Evolutionary conservation across 2,888 invertebrate species (phyloP).

Genomic region (Tuberolachnus salignus): DNA sequence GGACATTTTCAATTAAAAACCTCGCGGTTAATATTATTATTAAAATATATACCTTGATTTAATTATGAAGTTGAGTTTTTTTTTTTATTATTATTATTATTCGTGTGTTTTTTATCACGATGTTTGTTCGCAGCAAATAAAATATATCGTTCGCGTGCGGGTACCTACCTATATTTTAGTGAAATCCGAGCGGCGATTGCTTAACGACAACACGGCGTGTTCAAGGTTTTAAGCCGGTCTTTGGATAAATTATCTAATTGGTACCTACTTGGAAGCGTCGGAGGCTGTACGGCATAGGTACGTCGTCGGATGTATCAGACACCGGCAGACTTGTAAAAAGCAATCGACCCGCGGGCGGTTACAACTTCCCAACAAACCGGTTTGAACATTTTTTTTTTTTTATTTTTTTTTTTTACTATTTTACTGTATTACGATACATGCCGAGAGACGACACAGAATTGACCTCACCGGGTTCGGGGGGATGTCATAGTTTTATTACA

Average conservation of each 20-base stretch:
- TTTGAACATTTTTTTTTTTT: slow-evolving; percentile 26
- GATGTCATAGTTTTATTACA: slow-evolving; percentile 36
- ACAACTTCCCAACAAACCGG: slow-evolving; percentile 38
- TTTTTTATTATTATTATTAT: too few relatives aligned
- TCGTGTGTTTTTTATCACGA: background rate
- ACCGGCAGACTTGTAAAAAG: slow-evolving; percentile 43
- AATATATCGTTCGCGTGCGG: background rate
- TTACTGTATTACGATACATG: background rate
- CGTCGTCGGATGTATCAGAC: slow-evolving; percentile 30
- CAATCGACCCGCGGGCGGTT: slow-evolving; percentile 39
- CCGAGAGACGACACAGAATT: slow-evolving; percentile 31
- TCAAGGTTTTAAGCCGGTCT: slow-evolving; percentile 20
- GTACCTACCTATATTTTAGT: background rate
- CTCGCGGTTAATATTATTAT: too few relatives aligned
- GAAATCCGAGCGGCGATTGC: slow-evolving; percentile 18
- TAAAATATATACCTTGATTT: too few relatives aligned
- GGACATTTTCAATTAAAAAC: too few relatives aligned
- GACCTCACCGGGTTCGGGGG: slow-evolving; percentile 10
- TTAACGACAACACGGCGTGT: slow-evolving; percentile 41
- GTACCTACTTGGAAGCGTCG: slow-evolving; percentile 38
- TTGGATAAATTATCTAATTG: slow-evolving; percentile 39
- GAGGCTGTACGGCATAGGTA: background rate
- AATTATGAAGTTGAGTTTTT: too few relatives aligned
- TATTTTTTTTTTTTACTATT: slow-evolving; percentile 30
- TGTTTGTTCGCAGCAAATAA: background rate